phyloP scores from a whole-genome alignment of 2,113 vertebrate species.

The Anoplopoma fimbria region DNA sequence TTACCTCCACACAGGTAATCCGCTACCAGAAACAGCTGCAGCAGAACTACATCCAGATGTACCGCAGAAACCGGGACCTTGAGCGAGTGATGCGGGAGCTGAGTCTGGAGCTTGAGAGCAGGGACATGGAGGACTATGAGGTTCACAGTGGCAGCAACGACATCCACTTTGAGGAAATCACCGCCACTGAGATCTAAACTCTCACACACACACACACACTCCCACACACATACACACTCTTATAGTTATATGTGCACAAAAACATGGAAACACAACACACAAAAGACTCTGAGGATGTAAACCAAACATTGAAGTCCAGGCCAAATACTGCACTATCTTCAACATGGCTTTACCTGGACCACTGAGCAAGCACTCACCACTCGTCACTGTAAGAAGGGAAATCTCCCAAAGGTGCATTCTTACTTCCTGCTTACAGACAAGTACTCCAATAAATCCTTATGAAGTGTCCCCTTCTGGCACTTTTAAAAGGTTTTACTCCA shows the following conservation, averaged over 20 bases:
- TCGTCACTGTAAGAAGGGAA: conserved; percentile 51
- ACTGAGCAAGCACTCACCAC: conserved; percentile 46
- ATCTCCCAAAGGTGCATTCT: conserved; percentile 65
- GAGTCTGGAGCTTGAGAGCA: conserved; percentile 91
- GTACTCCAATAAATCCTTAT: conserved; percentile 44
- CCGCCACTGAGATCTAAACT: conserved; percentile 89
- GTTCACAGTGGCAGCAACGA: conserved; percentile 85
- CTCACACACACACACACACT: background rate
- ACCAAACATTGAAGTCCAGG: conserved; percentile 49
- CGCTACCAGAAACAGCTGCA: conserved; percentile 99
- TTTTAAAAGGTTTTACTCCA: conserved; percentile 57
- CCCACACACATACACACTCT: background rate
- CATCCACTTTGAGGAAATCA: conserved; percentile 92
- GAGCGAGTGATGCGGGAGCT: conserved; percentile 94
- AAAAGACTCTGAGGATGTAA: conserved; percentile 28
- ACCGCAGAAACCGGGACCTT: conserved; percentile 93
- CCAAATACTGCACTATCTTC: conserved; percentile 59
- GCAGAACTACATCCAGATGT: conserved; percentile 99
- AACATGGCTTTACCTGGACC: conserved; percentile 55
- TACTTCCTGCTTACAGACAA: too few species aligned
- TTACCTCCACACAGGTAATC: conserved; percentile 84
- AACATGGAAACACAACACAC: conserved; percentile 37
- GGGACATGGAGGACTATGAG: conserved; percentile 89
- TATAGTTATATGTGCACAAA: conserved; percentile 39
- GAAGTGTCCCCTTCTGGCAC: conserved; percentile 17